Evolutionary conservation across 2,888 invertebrate species (phyloP).

Genomic region (Dryomyza anilis): DNA sequence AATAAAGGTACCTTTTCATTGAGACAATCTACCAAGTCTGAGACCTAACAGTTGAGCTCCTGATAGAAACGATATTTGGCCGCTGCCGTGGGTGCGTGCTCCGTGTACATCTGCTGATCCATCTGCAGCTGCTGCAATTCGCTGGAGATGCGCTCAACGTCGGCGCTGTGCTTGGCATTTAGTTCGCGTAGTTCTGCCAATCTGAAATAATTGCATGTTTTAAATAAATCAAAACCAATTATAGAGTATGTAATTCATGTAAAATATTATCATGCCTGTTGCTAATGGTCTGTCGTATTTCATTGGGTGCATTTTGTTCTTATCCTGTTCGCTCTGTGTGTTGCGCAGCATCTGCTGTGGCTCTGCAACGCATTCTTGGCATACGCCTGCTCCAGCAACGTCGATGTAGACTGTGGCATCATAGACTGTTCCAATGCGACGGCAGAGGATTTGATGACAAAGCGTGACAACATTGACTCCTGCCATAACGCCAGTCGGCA

Average conservation of each 20-base stretch:
- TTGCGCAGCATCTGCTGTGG: slow-evolving; percentile 42
- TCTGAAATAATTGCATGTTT: slow-evolving; percentile 57
- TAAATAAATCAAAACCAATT: background rate
- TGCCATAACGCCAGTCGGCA: too few species aligned
- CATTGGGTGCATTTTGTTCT: slow-evolving; percentile 49
- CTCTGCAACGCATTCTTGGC: slow-evolving; percentile 53
- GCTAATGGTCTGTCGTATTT: slow-evolving; percentile 57
- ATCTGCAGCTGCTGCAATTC: slow-evolving; percentile 62
- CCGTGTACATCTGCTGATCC: slow-evolving; percentile 62
- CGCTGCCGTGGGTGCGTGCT: slow-evolving; percentile 68
- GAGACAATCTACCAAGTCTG: slow-evolving; percentile 95
- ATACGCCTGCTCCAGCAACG: slow-evolving; percentile 58
- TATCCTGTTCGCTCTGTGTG: slow-evolving; percentile 47
- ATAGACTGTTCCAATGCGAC: slow-evolving; percentile 36
- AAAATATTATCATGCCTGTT: slow-evolving; percentile 46
- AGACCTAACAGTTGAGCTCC: slow-evolving; percentile 91
- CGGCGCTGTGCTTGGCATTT: slow-evolving; percentile 58
- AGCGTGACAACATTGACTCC: slow-evolving; percentile 58
- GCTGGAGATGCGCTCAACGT: slow-evolving; percentile 60
- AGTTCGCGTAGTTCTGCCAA: slow-evolving; percentile 67
- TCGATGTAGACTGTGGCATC: slow-evolving; percentile 54
- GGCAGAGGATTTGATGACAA: slow-evolving; percentile 54
- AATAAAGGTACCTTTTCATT: slow-evolving; percentile 84
- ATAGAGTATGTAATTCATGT: slow-evolving; percentile 32
- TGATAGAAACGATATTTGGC: slow-evolving; percentile 92